phyloP scores from a whole-genome alignment of 2,113 vertebrate genomes.

The Craseonycteris thonglongyai region DNA sequence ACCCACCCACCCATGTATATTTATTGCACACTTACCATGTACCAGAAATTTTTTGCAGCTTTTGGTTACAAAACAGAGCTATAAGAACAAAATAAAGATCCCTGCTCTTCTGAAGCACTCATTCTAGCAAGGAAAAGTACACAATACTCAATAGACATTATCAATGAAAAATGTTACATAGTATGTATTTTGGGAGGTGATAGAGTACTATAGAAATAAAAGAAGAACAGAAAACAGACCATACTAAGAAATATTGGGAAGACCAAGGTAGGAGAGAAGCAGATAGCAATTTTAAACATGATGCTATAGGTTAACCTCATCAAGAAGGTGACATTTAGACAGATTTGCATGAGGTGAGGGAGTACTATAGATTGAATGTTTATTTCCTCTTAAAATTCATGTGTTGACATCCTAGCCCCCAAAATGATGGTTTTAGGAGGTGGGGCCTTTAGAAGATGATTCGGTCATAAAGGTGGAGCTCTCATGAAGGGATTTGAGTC shows the following conservation, averaged over 20 bases:
- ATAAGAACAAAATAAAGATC: not conserved
- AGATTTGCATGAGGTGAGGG: not conserved
- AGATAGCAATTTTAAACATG: not conserved
- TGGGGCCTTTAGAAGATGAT: not conserved
- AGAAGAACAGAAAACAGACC: not conserved
- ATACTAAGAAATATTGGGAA: not conserved
- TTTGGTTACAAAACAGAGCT: not conserved
- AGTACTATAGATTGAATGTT: not conserved
- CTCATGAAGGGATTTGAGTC: not conserved
- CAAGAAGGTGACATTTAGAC: not conserved
- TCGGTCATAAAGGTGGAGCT: not conserved
- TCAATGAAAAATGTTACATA: not conserved
- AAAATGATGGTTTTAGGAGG: not conserved
- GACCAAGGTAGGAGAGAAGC: not conserved
- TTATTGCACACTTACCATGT: not conserved
- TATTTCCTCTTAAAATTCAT: not conserved
- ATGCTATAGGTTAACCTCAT: not conserved
- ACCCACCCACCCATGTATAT: not conserved
- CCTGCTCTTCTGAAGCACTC: not conserved
- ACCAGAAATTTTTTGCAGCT: conserved; percentile 4
- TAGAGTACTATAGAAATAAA: not conserved
- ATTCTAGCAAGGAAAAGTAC: not conserved
- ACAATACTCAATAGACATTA: not conserved
- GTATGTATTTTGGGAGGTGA: not conserved
- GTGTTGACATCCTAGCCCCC: not conserved